These are phyloP conservation scores for Megaustenia siamemsis DNA, from an alignment of 2,888 invertebrate species.

Conservation along the genomic window DNA sequence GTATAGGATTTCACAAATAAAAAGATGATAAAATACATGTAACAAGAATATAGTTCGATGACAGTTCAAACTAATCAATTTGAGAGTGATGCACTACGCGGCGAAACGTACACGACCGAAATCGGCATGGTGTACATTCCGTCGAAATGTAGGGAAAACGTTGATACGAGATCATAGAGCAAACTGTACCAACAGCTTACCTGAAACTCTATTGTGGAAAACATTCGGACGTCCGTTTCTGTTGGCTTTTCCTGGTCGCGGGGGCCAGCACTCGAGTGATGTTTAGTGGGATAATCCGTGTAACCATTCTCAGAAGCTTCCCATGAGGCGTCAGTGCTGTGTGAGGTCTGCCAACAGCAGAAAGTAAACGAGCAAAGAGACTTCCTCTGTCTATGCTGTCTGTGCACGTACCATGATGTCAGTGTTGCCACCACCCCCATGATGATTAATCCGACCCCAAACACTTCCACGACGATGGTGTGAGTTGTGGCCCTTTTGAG, in stretches of 20 bases:
- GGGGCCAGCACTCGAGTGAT: too few species aligned
- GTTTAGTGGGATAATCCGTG: background rate
- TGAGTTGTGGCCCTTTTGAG: slow-evolving; percentile 52
- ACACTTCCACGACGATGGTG: slow-evolving; percentile 40
- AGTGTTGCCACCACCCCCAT: slow-evolving; percentile 41
- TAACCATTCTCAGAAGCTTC: background rate
- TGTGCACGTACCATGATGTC: slow-evolving; percentile 42
- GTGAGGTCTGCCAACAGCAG: background rate
- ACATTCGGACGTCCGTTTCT: background rate
- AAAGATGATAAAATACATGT: too few species aligned
- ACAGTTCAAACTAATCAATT: too few species aligned
- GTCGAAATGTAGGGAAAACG: too few species aligned
- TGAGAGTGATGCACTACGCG: too few species aligned
- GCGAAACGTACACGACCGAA: too few species aligned
- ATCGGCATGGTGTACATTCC: too few species aligned
- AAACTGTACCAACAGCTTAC: background rate
- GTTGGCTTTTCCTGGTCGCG: background rate
- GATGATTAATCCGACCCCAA: slow-evolving; percentile 49
- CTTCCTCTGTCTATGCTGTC: slow-evolving; percentile 37
- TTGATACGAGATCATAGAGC: too few species aligned
- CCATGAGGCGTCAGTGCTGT: background rate
- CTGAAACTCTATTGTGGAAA: slow-evolving; percentile 41
- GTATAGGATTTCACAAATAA: too few species aligned
- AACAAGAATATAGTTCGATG: too few species aligned
- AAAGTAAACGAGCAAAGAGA: background rate